Base-by-base conservation (phyloP, 1,140 invertebrate species). In the Papilio polyxenes region DNA sequence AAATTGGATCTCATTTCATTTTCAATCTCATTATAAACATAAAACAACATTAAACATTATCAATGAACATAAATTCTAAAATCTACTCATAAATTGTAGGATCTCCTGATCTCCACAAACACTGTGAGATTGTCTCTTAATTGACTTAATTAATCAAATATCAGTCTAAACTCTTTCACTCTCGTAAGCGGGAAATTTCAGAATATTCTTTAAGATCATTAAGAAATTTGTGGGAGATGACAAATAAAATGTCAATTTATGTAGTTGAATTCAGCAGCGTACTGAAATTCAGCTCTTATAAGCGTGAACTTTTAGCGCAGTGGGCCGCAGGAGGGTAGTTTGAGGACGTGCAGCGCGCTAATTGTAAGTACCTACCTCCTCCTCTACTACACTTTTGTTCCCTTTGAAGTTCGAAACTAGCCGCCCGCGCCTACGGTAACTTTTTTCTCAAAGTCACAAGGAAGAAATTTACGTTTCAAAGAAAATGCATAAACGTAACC, bases 21-120 rank as follows among this genome's bases (percentile, higher is more conserved):
- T 72, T 72, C 10, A 40, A 72, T 37, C 65, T 72, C 65, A 72
- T 72, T 17, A 40, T 72, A 72, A 74, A 84, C 83, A 80, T 86
- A 86, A 85, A 84, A 84, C 84, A 83, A 86, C 85, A 72, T n/a
- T 8, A 56, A 56, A 59, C n/a, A 59, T n/a, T 59, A 20, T 9
- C 1, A 59, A 20, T 59, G 56, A 20, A 59, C 17, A 20, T 59
- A 59, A 53, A 31, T 31, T 2, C 23, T 31, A 31, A 31, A 31
- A 31, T 31, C 2, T 31, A 31, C 23, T 31, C 23, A 31, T 31
- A 31, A 0, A 31, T 31, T 31, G 23, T 31, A 1, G 23, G 23
- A 31, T 1, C 2, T 17, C 3, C 40, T 3, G 7, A 44, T 44
- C 3, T 15, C 15, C 56, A 20, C n/a, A 20, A 31, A 31, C 23